Evolutionary conservation across 2,888 invertebrate genomes (phyloP), one percentile per base, ranked within the genome.

Genomic region (Lypha dubia): DNA sequence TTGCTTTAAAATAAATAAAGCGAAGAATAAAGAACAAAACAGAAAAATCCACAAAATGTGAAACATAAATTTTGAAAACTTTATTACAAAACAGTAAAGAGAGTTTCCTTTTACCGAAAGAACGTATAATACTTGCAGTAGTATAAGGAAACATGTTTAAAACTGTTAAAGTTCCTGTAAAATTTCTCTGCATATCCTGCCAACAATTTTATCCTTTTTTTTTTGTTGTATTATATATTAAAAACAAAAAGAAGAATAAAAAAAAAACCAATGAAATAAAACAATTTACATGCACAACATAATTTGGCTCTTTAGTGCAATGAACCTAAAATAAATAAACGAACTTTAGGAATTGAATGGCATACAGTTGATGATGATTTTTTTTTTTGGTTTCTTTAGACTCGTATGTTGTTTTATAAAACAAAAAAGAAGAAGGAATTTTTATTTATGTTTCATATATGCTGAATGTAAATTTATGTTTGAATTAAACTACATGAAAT

Each of bases 251-350:
- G n/a, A n/a, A n/a, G n/a, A n/a, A n/a, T n/a, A 28, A 17, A 62
- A 51, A 58, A 32, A 51, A 46, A 67, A 38, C 28, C 35, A 77
- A 68, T 76, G 73, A 81, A 84, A 84, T 76, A 84, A 81, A 81
- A 81, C 84, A 84, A 81, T 84, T 81, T 84, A 77, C 81, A 77
- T 80, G 73, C 77, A 80, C 76, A 81, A 84, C 73, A 84, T 84
- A 76, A 80, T 84, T 84, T 77, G 84, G 76, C 73, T 81, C 58
- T 80, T 84, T 84, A 84, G 84, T 77, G 76, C 84, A 84, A 81
- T 81, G 84, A 84, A 80, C 84, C 81, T 63, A 46, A 84, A 81
- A 68, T 77, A 84, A 79, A 77, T 77, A 80, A 73, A 77, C 73
- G 62, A 84, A 84, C 73, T 80, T 76, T 46, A 56, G 68, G 56